Evolutionary conservation across 2,888 invertebrate genomes (phyloP).

Genomic region (Amphipoea oculea): DNA sequence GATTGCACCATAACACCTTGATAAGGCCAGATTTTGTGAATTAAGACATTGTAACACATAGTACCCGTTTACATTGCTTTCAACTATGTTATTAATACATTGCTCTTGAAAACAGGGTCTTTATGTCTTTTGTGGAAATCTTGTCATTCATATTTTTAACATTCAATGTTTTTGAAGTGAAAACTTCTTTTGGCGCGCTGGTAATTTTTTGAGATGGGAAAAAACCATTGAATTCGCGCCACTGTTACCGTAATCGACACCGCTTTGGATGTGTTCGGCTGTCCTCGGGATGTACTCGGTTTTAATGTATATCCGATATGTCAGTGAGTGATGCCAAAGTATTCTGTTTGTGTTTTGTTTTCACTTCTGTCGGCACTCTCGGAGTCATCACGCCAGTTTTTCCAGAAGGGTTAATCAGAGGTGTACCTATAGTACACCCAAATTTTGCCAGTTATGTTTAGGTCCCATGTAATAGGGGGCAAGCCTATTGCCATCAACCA

Average conservation of each 20-base stretch:
- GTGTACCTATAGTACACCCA: no score
- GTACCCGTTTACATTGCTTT: conserved; percentile 31
- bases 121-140: not conserved
- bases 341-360: no score
- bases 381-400: no score
- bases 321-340: no score
- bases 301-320: no score
- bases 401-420: not conserved
- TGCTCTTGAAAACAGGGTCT: conserved; percentile 24
- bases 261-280: no score
- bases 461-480: not conserved
- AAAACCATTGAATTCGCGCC: no score
- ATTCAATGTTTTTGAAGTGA: not conserved
- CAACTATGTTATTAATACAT: conserved; percentile 23
- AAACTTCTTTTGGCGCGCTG: no score
- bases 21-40: not conserved
- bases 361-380: no score
- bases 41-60: conserved; percentile 6
- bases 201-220: no score
- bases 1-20: conserved; percentile 37
- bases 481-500: not conserved
- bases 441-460: not conserved
- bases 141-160: not conserved
- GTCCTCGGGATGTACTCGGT: no score
- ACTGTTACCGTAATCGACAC: no score